Evolutionary conservation across 1,140 invertebrate genomes (phyloP), one percentile per base, ranked within the genome.

Genomic region (Lutraria rhynchaena): DNA sequence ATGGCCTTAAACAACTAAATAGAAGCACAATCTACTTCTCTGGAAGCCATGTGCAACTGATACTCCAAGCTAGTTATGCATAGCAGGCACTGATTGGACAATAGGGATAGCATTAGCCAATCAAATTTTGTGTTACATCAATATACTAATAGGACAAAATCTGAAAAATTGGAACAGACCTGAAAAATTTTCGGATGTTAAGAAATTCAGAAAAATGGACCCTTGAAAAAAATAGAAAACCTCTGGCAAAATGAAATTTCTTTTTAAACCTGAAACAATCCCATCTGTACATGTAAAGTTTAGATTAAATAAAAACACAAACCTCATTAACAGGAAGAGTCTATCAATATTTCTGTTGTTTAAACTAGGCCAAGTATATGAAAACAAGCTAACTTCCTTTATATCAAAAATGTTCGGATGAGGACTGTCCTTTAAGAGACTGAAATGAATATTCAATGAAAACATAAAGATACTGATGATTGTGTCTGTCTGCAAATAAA

Each of bases 291-390:
- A 31, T 19, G 13, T 24, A 22, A 11, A 37, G 3, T 44, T 15
- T 0, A 15, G 5, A 27, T 5, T 17, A 33, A 7, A 44, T 17
- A 44, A 67, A 24, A 24, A 71, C 19, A 73, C 70, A 19, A 17
- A 73, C 70, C 53, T 73, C 11, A 73, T 24, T n/a, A 58, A 58
- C 0, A 73, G 70, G 53, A 73, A 73, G 22, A 73, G 29, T 58
- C 53, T 57, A 19, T 73, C 70, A n/a, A 58, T 22, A 31, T 46
- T 67, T 15, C 49, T 11, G 2, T 31, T 7, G 1, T 46, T 24
- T 49, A 24, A 13, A 24, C 11, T 13, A 7, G 63, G 63, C 63
- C 63, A 67, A 17, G 41, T 67, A 19, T 57, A 7, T 1, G 11
- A 41, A 24, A 73, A 58, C 9, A 55, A 58, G 22, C 55, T 13